A percentile compares a stretch with the other conserved stretches of the same genome.
These are phyloP conservation scores for Nasua narica DNA, from an alignment of 2,797 vertebrate species.

Conservation along the genomic window DNA sequence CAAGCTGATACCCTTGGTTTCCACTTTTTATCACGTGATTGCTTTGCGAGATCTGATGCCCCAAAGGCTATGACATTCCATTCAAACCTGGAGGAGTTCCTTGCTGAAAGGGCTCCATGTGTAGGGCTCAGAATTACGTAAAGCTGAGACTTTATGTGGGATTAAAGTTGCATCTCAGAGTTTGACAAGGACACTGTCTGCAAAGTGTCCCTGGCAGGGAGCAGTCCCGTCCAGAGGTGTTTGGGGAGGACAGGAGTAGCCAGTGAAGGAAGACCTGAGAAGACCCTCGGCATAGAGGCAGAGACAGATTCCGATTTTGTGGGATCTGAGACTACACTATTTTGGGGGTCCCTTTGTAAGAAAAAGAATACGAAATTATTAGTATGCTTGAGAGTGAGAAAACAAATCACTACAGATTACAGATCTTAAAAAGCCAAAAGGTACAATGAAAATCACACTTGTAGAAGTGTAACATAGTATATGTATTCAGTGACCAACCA, in stretches of 20 bases:
- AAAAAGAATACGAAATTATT: background rate
- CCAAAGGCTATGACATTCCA: background rate
- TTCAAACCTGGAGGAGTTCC: background rate
- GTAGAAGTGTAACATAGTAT: background rate
- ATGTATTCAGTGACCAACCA: background rate
- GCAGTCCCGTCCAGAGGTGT: background rate
- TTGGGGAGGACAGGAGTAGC: background rate
- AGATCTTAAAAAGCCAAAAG: background rate
- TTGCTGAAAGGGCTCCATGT: background rate
- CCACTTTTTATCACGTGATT: background rate
- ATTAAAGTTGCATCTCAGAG: background rate
- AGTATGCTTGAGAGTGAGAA: background rate
- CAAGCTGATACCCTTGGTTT: accelerated
- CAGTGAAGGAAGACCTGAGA: accelerated
- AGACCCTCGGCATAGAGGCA: background rate
- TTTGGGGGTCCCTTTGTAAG: background rate
- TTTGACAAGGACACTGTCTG: background rate
- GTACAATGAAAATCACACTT: background rate
- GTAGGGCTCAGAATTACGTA: no score
- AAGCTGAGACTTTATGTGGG: background rate
- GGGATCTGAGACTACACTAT: no score
- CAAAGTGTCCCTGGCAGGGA: accelerated
- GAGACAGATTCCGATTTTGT: background rate
- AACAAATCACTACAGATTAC: background rate
- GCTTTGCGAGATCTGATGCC: background rate